Evolutionary conservation across 2,888 invertebrate genomes (phyloP), one percentile per base, ranked within the genome.

Genomic region (Thysanoteuthis rhombus): DNA sequence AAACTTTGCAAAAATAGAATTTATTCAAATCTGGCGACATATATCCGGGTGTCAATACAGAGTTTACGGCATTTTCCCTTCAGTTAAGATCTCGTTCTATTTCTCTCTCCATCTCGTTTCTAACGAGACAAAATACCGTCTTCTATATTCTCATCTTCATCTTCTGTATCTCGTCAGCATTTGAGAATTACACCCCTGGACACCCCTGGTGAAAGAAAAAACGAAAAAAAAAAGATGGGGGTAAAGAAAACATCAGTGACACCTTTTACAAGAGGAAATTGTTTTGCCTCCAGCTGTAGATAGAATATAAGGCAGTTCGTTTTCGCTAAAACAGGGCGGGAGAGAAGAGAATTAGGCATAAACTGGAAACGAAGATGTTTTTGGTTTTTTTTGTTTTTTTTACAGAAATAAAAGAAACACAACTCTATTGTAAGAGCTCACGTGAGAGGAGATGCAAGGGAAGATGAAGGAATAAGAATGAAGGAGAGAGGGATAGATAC

Each of bases 221-320:
- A 75, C 10, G 12, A n/a, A 58, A 25, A 58, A 25, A 6, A 52
- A 6, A 19, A 19, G 52, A 1, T 58, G 25, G 25, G 2, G 75
- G 16, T 28, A 58, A 25, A 58, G 28, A n/a, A 75, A 75, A 36
- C 75, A 75, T 75, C 75, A 75, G 75, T 75, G 75, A 75, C 75
- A 75, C 75, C 75, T 75, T 75, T n/a, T 75, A 75, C 75, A 75
- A 75, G n/a, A 75, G 75, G 75, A 75, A 75, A 75, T 75, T 75
- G 75, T 75, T 75, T 75, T 12, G 75, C 75, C 12, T n/a, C 12
- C 8, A n/a, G 75, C n/a, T 75, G n/a, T n/a, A 12, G n/a, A 75
- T n/a, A 75, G n/a, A 75, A 75, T 36, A 75, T 75, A 75, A 75
- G n/a, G n/a, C 75, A 75, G 75, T n/a, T n/a, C n/a, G 8, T 75